These are phyloP conservation scores for Dendroctonus ponderosae DNA, from an alignment of 1,140 invertebrate species.

Conservation along the genomic window DNA sequence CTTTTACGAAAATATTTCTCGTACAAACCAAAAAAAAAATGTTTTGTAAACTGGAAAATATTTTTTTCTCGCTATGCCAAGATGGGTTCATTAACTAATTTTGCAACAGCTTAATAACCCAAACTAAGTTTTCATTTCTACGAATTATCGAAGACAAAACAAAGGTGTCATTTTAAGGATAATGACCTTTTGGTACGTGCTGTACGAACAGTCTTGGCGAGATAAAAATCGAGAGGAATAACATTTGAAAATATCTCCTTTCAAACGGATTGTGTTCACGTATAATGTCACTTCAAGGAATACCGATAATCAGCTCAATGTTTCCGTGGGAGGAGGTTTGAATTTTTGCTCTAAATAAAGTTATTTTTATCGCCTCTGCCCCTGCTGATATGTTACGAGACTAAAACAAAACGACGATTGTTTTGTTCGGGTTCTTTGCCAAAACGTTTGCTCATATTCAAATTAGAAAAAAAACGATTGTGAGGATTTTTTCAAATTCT, in stretches of 20 bases:
- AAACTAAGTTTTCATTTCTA: conserved; percentile 9
- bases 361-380: too few species aligned
- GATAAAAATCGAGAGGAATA: conserved; percentile 11
- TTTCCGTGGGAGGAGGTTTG: too few species aligned
- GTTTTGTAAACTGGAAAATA: neutral
- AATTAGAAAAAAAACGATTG: too few species aligned
- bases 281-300: conserved; percentile 15
- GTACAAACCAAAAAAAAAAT: neutral
- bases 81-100: too few species aligned
- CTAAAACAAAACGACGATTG: too few species aligned
- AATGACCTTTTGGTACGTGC: conserved; percentile 23
- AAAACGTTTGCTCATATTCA: too few species aligned
- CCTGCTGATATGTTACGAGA: too few species aligned
- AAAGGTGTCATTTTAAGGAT: conserved; percentile 19
- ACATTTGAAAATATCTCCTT: conserved; percentile 6
- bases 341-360: too few species aligned
- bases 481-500: too few species aligned
- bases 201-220: neutral
- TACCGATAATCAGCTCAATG: neutral
- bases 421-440: too few species aligned
- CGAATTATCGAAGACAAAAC: conserved; percentile 14
- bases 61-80: too few species aligned
- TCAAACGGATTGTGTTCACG: conserved; percentile 5
- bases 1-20: too few species aligned
- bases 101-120: neutral